A percentile compares a stretch with the other conserved stretches of the same genome.
Conservation (phyloP, 2,113 vertebrate species). For the Nibea albiflora region DNA sequence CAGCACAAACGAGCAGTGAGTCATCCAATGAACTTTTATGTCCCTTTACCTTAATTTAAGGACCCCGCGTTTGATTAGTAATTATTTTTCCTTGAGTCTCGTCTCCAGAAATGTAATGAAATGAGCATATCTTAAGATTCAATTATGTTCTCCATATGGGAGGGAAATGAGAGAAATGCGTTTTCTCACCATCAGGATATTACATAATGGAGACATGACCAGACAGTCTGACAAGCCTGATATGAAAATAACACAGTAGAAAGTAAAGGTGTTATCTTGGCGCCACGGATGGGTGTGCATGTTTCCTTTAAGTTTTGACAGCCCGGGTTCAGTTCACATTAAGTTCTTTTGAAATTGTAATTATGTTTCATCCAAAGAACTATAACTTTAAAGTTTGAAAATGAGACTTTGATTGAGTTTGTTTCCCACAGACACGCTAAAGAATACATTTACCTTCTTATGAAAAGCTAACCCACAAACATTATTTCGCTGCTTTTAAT, state of each 20-base stretch:
- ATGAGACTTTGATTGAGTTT: not conserved
- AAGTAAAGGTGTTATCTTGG: not conserved
- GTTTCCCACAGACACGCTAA: not conserved
- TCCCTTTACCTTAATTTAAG: constrained; percentile 46
- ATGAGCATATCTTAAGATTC: constrained; percentile 38
- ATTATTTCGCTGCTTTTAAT: not conserved
- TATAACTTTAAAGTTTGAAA: not conserved
- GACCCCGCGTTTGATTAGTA: constrained; percentile 21
- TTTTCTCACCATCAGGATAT: constrained; percentile 32
- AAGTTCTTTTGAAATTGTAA: not conserved
- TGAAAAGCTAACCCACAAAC: not conserved
- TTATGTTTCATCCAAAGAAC: not conserved
- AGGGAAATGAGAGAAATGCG: constrained; percentile 34
- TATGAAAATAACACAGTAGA: constrained; percentile 18
- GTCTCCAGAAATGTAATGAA: constrained; percentile 28
- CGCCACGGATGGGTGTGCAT: not conserved
- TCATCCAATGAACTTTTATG: constrained; percentile 30
- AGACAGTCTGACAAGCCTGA: constrained; percentile 18
- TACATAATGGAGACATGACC: constrained; percentile 4
- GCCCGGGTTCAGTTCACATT: not conserved
- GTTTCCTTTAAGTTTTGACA: not conserved
- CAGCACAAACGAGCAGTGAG: constrained; percentile 14
- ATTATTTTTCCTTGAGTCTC: constrained; percentile 27
- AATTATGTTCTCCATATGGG: constrained; percentile 28
- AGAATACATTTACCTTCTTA: not conserved